These are phyloP conservation scores for Pheosia tremula DNA, from an alignment of 2,888 invertebrate genomes.

Conservation along the genomic window DNA sequence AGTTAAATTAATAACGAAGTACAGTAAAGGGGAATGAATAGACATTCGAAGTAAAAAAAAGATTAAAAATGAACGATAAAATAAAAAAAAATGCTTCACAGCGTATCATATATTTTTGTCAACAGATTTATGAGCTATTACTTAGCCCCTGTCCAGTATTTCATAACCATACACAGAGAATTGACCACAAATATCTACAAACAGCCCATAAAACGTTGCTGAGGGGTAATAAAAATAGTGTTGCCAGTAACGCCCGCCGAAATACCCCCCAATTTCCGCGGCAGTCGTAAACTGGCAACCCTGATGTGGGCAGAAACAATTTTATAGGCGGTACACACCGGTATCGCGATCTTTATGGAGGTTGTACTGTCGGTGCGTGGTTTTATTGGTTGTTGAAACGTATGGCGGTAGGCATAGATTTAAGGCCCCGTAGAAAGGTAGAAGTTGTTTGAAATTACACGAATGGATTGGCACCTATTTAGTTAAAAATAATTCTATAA, in stretches of 20 bases:
- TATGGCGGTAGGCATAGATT: conserved; percentile 8
- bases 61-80: too few relatives aligned
- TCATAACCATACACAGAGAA: conserved; percentile 19
- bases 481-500: too few relatives aligned
- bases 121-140: conserved; percentile 7
- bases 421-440: background rate
- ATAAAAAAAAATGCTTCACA: too few relatives aligned
- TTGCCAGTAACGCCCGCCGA: conserved; percentile 38
- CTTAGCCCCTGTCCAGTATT: conserved; percentile 13
- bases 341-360: conserved; percentile 33
- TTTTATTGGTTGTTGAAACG: conserved; percentile 31
- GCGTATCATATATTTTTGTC: background rate
- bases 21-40: too few relatives aligned
- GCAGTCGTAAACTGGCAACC: conserved; percentile 43
- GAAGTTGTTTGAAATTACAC: background rate
- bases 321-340: conserved; percentile 42
- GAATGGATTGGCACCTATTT: too few relatives aligned
- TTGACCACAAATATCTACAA: conserved; percentile 36
- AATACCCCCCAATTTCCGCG: conserved; percentile 44
- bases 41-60: too few relatives aligned
- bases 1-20: too few relatives aligned
- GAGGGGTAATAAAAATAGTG: conserved; percentile 40
- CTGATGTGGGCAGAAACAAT: conserved; percentile 35
- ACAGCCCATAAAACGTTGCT: conserved; percentile 34
- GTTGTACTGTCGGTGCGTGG: conserved; percentile 21